Conservation (phyloP, 2,113 vertebrate species). For the Cyphomyrus discorhynchus region DNA sequence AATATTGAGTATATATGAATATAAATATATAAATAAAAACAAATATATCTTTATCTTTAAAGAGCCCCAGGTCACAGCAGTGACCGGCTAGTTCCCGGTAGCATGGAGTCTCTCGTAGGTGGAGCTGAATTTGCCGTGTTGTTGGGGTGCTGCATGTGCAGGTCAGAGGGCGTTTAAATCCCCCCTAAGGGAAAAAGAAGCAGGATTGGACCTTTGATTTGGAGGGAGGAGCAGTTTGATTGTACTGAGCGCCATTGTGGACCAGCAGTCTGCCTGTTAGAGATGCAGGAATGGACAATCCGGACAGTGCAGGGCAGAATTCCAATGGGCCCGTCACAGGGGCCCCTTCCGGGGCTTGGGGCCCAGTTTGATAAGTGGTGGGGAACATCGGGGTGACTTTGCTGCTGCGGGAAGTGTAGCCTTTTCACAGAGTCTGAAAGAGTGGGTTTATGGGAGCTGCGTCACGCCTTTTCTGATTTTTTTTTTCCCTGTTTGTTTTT, state of each 20-base stretch:
- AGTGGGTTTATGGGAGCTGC: background rate
- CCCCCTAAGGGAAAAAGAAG: conserved; percentile 35
- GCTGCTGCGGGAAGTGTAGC: background rate
- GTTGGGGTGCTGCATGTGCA: conserved; percentile 35
- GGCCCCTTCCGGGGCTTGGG: background rate
- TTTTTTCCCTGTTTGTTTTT: background rate
- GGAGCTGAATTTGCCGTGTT: conserved; percentile 54
- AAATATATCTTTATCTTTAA: conserved; percentile 95
- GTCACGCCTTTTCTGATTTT: background rate
- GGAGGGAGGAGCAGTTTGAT: background rate
- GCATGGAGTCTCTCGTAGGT: conserved; percentile 78
- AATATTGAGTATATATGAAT: conserved; percentile 47
- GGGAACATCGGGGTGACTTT: background rate
- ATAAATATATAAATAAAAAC: conserved; percentile 88
- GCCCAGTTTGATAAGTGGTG: background rate
- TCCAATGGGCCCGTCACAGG: background rate
- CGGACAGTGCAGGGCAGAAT: background rate
- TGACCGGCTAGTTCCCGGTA: conserved; percentile 64
- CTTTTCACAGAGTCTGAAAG: background rate
- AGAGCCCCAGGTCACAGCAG: conserved; percentile 63
- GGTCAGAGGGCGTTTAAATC: conserved; percentile 34
- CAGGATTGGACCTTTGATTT: background rate
- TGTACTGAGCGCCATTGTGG: background rate
- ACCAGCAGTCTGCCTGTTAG: background rate
- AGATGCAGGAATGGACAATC: background rate